Evolutionary conservation across 2,113 vertebrate genomes (phyloP).

Genomic region (Xiphophorus hellerii): DNA sequence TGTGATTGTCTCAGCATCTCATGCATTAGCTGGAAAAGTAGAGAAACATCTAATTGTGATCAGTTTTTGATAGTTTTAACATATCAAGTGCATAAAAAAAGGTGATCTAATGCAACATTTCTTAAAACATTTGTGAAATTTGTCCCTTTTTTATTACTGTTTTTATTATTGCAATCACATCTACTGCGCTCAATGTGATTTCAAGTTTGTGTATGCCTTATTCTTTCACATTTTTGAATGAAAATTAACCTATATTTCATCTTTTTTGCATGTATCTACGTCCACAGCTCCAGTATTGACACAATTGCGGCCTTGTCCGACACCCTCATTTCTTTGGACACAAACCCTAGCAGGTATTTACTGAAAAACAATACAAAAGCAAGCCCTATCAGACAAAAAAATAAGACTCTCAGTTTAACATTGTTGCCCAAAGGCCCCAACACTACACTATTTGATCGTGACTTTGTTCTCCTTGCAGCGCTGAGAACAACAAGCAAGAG

Average conservation of each 20-base stretch:
- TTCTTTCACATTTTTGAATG: conserved; percentile 26
- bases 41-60: background rate
- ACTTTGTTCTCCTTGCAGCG: conserved; percentile 34
- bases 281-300: conserved; percentile 50
- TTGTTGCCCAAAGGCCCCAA: conserved; percentile 7
- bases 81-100: background rate
- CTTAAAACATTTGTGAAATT: background rate
- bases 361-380: conserved; percentile 7
- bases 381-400: background rate
- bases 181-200: background rate
- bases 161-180: background rate
- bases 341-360: conserved; percentile 67
- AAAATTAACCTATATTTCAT: conserved; percentile 15
- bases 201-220: conserved; percentile 11
- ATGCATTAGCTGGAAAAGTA: too few species aligned
- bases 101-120: background rate
- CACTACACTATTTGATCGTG: conserved; percentile 34
- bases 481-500: conserved; percentile 41
- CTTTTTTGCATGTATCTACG: conserved; percentile 35
- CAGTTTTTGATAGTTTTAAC: background rate
- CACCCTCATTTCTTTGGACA: conserved; percentile 55
- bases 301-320: conserved; percentile 48
- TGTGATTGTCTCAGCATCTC: too few species aligned
- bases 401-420: background rate
- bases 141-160: background rate